Percentiles rank a stretch among this genome's conserved stretches.
Conservation (phyloP, 1,140 invertebrate genomes). For the Drosophila obscura region DNA sequence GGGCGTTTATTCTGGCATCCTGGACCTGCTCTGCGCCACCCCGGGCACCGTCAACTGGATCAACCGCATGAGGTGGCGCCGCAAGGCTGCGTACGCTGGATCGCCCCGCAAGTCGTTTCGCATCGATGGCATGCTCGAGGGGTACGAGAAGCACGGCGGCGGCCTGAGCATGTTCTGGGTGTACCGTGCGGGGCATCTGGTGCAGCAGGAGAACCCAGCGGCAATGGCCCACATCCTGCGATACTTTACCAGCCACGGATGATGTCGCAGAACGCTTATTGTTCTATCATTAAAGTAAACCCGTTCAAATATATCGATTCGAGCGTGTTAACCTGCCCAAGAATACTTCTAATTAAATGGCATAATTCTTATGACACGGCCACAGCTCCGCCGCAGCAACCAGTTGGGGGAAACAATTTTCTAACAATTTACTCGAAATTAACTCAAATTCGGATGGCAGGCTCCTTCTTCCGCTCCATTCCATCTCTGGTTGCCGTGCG, state of each 20-base stretch:
- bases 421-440: conserved; percentile 77
- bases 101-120: conserved; percentile 85
- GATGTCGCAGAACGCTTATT: background rate
- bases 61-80: conserved; percentile 87
- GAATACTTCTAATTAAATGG: conserved; percentile 17
- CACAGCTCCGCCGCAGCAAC: conserved; percentile 19
- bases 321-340: background rate
- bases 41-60: conserved; percentile 89
- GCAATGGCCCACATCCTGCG: conserved; percentile 73
- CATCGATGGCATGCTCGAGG: conserved; percentile 86
- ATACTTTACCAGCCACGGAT: conserved; percentile 62
- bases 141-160: conserved; percentile 87
- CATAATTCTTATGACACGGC: conserved; percentile 47
- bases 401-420: conserved; percentile 52
- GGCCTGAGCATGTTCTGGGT: conserved; percentile 91
- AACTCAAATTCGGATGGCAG: conserved; percentile 55
- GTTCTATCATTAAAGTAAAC: background rate
- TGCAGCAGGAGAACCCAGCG: conserved; percentile 82
- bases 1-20: conserved; percentile 83
- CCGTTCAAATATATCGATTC: background rate
- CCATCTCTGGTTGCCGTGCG: conserved; percentile 59
- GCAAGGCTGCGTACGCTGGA: conserved; percentile 85
- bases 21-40: conserved; percentile 90
- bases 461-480: background rate
- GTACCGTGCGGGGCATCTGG: conserved; percentile 86